These are phyloP conservation scores for Anguilla megastoma DNA, from an alignment of 2,797 vertebrate species.

Conservation along the genomic window DNA sequence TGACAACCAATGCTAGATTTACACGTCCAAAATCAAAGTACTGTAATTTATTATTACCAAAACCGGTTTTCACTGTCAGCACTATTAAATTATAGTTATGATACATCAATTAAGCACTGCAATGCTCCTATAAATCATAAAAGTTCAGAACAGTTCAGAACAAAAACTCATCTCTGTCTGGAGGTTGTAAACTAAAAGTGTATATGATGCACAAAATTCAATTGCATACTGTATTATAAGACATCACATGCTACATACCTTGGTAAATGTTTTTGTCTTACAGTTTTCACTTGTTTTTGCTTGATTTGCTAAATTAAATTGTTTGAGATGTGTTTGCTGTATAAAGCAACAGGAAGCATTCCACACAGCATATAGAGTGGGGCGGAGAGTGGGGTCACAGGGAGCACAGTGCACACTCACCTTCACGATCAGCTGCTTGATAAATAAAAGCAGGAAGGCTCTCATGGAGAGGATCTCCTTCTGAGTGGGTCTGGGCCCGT, in stretches of 20 bases:
- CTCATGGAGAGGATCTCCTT: conserved; percentile 89
- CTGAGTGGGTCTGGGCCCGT: conserved; percentile 88
- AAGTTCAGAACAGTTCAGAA: background rate
- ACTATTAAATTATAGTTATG: background rate
- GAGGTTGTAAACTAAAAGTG: background rate
- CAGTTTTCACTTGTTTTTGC: background rate
- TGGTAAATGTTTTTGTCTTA: background rate
- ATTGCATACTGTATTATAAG: background rate
- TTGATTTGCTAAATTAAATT: background rate
- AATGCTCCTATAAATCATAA: background rate
- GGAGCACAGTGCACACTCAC: conserved; percentile 58
- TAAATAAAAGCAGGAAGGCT: conserved; percentile 90
- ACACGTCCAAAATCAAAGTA: background rate
- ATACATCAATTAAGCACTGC: background rate
- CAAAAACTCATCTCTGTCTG: background rate
- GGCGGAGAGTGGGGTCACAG: background rate
- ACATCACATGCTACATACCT: background rate
- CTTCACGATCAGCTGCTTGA: conserved; percentile 98
- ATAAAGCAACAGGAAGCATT: background rate
- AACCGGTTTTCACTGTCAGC: background rate
- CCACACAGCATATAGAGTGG: background rate
- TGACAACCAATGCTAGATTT: background rate
- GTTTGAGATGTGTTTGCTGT: background rate
- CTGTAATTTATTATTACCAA: background rate
- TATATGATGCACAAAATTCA: background rate